A percentile compares a stretch with the other conserved stretches of the same genome.
Conservation (phyloP, 2,113 vertebrate species). For the Poeciliopsis turrubarensis region DNA sequence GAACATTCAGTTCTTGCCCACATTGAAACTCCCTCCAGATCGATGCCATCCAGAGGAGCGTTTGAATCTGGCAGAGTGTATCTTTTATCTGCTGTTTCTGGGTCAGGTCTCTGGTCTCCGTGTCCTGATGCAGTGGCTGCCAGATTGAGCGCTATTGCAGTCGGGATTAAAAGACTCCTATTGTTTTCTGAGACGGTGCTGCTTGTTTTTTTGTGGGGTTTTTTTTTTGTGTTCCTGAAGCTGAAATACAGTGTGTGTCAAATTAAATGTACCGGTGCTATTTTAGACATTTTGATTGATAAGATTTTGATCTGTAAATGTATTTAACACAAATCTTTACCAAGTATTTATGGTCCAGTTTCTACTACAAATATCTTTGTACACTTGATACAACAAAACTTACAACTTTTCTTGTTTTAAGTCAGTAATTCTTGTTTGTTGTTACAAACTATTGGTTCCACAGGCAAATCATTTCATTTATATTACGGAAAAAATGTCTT, state of each 20-base stretch:
- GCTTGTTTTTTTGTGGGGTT: not conserved
- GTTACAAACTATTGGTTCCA: too few species aligned
- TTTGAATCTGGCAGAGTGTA: conserved; percentile 13
- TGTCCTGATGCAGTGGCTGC: conserved; percentile 14
- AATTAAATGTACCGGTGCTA: not conserved
- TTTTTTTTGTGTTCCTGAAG: not conserved
- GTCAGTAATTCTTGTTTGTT: too few species aligned
- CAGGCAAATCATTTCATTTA: too few species aligned
- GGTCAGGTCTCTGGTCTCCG: conserved; percentile 25
- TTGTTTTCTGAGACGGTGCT: not conserved
- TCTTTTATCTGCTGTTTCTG: conserved; percentile 43
- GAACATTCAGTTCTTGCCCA: not conserved
- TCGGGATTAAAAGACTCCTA: conserved; percentile 25
- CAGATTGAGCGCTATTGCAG: not conserved
- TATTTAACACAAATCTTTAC: too few species aligned
- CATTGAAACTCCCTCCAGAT: conserved; percentile 17
- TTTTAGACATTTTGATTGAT: not conserved
- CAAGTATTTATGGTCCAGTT: too few species aligned
- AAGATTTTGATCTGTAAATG: conserved; percentile 7
- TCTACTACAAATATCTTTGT: too few species aligned
- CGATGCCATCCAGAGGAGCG: conserved; percentile 26
- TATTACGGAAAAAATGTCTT: too few species aligned
- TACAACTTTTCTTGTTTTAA: too few species aligned
- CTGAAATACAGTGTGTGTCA: not conserved
- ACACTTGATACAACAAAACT: too few species aligned